Base-by-base conservation (phyloP, 2,888 invertebrate species). In the Elysia crispata region DNA sequence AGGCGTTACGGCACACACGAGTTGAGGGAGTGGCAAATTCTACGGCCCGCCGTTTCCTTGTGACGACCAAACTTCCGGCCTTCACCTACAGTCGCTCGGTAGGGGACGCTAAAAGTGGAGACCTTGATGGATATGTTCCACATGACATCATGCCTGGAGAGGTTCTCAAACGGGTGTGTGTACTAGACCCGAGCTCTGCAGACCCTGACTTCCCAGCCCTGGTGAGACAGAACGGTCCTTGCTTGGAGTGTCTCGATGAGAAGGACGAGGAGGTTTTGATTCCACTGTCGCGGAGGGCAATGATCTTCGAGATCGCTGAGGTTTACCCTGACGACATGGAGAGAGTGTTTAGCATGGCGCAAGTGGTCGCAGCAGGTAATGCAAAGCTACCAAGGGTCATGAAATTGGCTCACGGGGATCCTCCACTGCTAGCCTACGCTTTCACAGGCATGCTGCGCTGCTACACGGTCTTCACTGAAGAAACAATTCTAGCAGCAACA, bases 401-500 rank as follows among this genome's bases (percentile, higher is more conserved):
- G 5, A 81, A 82, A 23, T 82, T 86, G n/a, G 80, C 86, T 18
- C 82, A 84, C 33, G 87, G 87, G 0, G 86, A 87, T 3, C 81
- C 83, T 6, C 86, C 87, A 6, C 76, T 83, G 8, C 70, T 87
- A 11, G 72, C 79, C 3, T 81, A 84, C 8, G 76, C 81, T 28
- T 87, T 87, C 73, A 85, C 85, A 0, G 85, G 85, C n/a, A 76
- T 83, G 20, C 66, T 87, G 31, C 80, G 83, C 64, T 84, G 84
- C 13, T 69, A 83, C 64, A 82, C 76, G 28, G 80, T 86, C 6
- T 83, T 85, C 67, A 82, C 82, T 18, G 87, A 87, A 60, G 82
- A 85, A 57, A 87, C 86, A 0, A 79, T 86, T 15, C 77, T 87
- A 67, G 86, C 86, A 0, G 83, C 85, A 49, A 85, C 86, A 0